Evolutionary conservation across 2,113 vertebrate genomes (phyloP), one percentile per base, ranked within the genome.

Genomic region (Echinops telfairi): DNA sequence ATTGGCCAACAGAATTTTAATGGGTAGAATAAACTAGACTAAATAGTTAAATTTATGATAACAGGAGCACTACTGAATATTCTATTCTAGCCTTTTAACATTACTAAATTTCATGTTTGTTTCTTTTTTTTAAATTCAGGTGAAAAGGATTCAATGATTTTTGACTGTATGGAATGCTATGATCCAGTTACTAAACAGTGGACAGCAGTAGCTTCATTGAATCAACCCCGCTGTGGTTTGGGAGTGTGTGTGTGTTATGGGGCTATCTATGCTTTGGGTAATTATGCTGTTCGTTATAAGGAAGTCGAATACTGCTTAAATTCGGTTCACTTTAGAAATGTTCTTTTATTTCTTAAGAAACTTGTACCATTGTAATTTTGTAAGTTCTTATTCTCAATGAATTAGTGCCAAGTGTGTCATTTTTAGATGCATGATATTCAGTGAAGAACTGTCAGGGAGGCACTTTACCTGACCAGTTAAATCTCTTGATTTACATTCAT

Each of bases 81-180:
- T 91, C 6, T 95, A 80, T 90, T 88, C 25, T 90, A 58, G 83
- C 71, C 14, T 82, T 0, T 93, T 89, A 64, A 23, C 25, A 68
- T 94, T 81, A 88, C 27, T 91, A 95, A 95, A 71, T 9, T 47
- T 95, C 9, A 29, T 29, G 25, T 79, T 4, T 95, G 3, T 97
- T 29, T 86, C 94, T 96, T 47, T 96, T 53, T 62, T 92, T 94
- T 66, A 9, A 95, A 62, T 25, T 14, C 91, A 99, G 99, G 99
- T 85, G 99, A 99, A 96, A 99, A 99, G 91, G 98, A 99, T 94
- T 99, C 99, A 0, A 99, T 99, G 99, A 99, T 99, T 95, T 99
- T 99, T 96, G 99, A 99, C 97, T 99, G 99, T 97, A 99, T 99
- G 0, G 99, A 99, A 96, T 98, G 99, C 94, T 99, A 99, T 3